phyloP scores from a whole-genome alignment of 2,113 vertebrate species.

The Alouatta palliata region DNA sequence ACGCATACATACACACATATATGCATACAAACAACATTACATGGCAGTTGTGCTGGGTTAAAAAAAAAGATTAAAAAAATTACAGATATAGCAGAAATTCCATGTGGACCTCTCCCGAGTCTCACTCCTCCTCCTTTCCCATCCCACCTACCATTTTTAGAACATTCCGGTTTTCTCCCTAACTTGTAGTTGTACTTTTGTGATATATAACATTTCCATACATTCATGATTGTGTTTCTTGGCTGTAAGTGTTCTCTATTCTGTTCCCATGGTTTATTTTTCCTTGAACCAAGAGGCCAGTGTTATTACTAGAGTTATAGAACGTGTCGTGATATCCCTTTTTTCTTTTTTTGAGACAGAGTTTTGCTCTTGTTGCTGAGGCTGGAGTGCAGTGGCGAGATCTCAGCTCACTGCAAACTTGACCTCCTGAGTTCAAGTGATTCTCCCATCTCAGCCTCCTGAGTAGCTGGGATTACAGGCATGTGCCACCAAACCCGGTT shows the following conservation, averaged over 20 bases:
- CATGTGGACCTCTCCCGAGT: not conserved
- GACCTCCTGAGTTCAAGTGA: too few species aligned
- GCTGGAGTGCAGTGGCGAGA: too few species aligned
- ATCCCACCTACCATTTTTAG: not conserved
- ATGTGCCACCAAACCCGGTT: too few species aligned
- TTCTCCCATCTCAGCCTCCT: too few species aligned
- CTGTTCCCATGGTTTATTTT: not conserved
- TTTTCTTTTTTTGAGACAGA: not conserved
- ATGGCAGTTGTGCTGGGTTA: too few species aligned
- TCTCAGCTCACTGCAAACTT: too few species aligned
- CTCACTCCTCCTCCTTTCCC: not conserved
- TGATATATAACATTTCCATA: not conserved
- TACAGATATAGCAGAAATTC: not conserved
- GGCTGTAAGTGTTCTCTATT: not conserved
- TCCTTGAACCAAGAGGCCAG: not conserved
- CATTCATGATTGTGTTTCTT: not conserved
- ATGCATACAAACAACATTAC: too few species aligned
- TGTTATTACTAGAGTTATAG: not conserved
- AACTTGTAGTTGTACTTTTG: not conserved
- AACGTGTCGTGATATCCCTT: not conserved
- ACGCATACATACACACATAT: too few species aligned
- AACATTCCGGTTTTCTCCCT: not conserved
- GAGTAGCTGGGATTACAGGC: too few species aligned
- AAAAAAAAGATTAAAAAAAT: not conserved
- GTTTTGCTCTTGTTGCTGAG: too few species aligned